Evolutionary conservation across 2,888 invertebrate genomes (phyloP), one percentile per base, ranked within the genome.

Genomic region (Cryptus armator): DNA sequence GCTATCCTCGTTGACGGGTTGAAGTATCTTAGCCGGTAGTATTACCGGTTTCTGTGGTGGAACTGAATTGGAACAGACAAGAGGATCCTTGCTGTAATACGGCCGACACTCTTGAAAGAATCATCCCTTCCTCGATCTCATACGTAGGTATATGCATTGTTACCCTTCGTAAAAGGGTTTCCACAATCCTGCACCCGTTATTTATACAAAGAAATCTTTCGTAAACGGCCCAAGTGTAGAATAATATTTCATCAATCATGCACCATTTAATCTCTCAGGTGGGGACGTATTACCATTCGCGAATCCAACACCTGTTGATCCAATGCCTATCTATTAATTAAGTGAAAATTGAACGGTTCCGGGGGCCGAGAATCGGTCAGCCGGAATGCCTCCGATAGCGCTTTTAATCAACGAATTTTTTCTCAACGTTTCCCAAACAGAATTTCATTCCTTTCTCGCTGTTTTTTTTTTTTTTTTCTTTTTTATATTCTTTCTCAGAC

Each of bases 11-110:
- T 92, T 89, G 80, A 92, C 89, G 16, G 91, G 88, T 80, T 91
- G 90, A 53, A 89, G 87, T 66, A 87, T 89, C 85, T 90, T 90
- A 32, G 89, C 89, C 62, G 90, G 89, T 76, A 90, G 90, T 86
- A 93, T 93, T 79, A 90, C 86, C 32, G 92, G 93, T 46, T 79
- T 88, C 51, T 90, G 89, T 7, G 93, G 92, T 56, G 90, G 93
- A 67, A 92, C 93, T 93, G 88, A 67, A 68, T 80, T 84, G 53
- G n/a, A 67, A 83, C 76, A 82, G 64, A 82, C 56, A 43, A 19
- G 16, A n/a, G 66, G 24, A 46, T 5, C 19, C 12, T 43, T 16
- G 32, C 56, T 29, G 32, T 59, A 24, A 56, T 56, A 19, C 24
- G 24, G 10, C n/a, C 16, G 37, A 53, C 24, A 59, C 51, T 16